Evolutionary conservation across 2,797 vertebrate genomes (phyloP), one percentile per base, ranked within the genome.

Genomic region (Chrysocyon brachyurus): DNA sequence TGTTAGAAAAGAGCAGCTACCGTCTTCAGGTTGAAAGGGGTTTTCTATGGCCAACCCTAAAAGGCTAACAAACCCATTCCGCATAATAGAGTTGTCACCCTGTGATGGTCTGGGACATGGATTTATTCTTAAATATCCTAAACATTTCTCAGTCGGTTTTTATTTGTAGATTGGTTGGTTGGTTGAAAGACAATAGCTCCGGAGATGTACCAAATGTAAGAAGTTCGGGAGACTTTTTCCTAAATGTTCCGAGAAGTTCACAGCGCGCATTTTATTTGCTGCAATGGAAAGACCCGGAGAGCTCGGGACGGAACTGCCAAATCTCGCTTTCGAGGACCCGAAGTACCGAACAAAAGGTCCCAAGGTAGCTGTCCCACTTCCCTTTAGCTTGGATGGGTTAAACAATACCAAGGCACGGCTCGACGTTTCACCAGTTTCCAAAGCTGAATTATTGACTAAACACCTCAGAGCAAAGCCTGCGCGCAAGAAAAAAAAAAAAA

Each of bases 331-430:
- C 77, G 61, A 97, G 95, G 96, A 96, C 96, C 82, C 28, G 46
- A 96, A 83, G 94, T 87, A 63, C 73, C 1, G 73, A 97, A 97
- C 97, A 97, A 97, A 97, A 98, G 97, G 96, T 97, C 97, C 97
- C 97, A 66, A 77, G 96, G 96, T 95, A 89, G 95, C 94, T 94
- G 91, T 86, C 84, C 93, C 89, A 95, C 84, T 98, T 97, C 94
- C 61, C 81, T 68, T 84, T n/a, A 63, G 91, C 40, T 26, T 84
- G 54, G 52, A 79, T 57, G 56, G 33, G 33, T 81, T 56, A 59
- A 68, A 94, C 83, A 90, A 91, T 82, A 77, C 92, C 81, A 46
- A 17, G 79, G 66, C 66, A 79, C 93, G 36, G 11, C 24, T 79
- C 96, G 75, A 52, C 82, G 49, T 79, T 49, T 72, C 97, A 26